Conservation (phyloP, 2,113 vertebrate species). For the Puffinus mauretanicus region DNA sequence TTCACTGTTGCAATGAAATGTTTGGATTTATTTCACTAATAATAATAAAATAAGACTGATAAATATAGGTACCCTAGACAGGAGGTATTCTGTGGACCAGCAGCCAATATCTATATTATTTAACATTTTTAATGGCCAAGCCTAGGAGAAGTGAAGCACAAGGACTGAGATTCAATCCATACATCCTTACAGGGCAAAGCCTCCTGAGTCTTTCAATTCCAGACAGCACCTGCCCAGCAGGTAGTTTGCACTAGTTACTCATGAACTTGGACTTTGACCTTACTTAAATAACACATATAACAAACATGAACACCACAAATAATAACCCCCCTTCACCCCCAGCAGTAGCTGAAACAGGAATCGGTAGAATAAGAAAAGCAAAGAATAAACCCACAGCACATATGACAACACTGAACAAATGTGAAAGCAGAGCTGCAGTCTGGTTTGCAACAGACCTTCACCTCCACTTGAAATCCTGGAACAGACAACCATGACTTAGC, state of each 20-base stretch:
- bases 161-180: neutral
- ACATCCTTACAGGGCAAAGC: neutral
- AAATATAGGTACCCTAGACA: neutral
- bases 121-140: neutral
- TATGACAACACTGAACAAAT: rapidly evolving
- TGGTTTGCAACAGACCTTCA: neutral
- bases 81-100: neutral
- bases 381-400: neutral
- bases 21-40: neutral
- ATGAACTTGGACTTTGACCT: neutral
- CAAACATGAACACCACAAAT: neutral
- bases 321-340: neutral
- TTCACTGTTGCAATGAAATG: neutral
- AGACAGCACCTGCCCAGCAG: neutral
- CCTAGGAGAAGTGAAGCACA: neutral
- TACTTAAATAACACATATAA: neutral
- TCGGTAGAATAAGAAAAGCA: neutral
- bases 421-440: neutral
- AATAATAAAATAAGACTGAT: neutral
- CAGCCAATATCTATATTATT: neutral
- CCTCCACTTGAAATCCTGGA: neutral
- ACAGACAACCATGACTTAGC: neutral
- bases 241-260: neutral
- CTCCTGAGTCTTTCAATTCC: neutral
- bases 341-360: neutral